A percentile compares a stretch with the other conserved stretches of the same genome.
Evolutionary conservation across 2,113 vertebrate genomes (phyloP).

Genomic region (Sarotherodon lohbergeri): DNA sequence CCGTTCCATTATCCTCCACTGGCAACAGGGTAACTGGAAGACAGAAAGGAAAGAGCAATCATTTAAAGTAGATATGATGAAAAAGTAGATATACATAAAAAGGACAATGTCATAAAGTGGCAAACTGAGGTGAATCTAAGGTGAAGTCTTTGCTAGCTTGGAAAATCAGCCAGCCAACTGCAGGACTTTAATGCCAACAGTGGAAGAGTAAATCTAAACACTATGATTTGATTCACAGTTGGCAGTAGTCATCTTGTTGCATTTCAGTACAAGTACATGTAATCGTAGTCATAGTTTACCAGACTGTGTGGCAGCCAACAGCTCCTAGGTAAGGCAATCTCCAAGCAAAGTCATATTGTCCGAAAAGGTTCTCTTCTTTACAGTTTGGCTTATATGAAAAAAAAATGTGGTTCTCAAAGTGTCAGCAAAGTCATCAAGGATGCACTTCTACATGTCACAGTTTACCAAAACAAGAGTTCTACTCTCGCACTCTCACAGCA

Average conservation of each 20-base stretch:
- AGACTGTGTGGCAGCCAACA: background rate
- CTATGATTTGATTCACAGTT: background rate
- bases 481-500: background rate
- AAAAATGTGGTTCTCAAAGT: background rate
- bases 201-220: background rate
- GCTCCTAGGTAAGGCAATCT: background rate
- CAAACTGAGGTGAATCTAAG: background rate
- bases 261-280: background rate
- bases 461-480: background rate
- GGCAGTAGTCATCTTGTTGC: background rate
- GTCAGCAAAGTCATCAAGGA: background rate
- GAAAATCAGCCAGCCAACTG: background rate
- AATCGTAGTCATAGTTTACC: background rate
- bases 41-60: slow-evolving; percentile 2
- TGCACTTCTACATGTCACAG: background rate
- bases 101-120: background rate
- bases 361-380: background rate
- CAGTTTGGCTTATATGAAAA: background rate
- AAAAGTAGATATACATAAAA: background rate
- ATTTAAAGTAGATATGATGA: background rate
- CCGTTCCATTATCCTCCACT: slow-evolving; percentile 77
- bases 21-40: slow-evolving; percentile 61
- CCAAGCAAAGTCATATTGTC: background rate
- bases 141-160: background rate
- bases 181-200: background rate